These are phyloP conservation scores for Trinorchestia longiramus DNA, from an alignment of 1,140 invertebrate species.

Conservation along the genomic window DNA sequence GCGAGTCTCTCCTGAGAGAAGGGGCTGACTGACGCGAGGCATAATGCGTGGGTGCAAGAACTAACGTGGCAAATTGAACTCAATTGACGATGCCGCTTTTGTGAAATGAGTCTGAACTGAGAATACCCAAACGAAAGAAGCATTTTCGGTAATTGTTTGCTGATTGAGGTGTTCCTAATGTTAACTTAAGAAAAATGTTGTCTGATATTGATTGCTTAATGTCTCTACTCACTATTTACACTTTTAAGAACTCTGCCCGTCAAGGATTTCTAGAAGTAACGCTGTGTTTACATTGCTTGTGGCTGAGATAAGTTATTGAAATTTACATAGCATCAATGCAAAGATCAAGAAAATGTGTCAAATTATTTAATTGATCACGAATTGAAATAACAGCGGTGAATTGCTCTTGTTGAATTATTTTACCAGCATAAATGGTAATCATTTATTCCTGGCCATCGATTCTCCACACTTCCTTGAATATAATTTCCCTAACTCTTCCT, in stretches of 20 bases:
- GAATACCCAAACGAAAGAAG: background rate
- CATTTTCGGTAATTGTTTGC: background rate
- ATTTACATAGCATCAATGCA: background rate
- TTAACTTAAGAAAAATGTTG: background rate
- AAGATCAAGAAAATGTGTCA: background rate
- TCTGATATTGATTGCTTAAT: background rate
- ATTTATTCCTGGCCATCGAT: background rate
- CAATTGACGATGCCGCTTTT: background rate
- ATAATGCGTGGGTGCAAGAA: background rate
- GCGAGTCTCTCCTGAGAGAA: background rate
- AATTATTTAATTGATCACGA: background rate
- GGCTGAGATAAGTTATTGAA: background rate
- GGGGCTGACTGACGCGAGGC: background rate
- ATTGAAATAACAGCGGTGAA: background rate
- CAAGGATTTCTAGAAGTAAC: background rate
- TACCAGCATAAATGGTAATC: background rate
- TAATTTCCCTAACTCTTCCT: background rate
- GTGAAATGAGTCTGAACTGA: background rate
- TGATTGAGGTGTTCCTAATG: background rate
- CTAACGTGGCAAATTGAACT: background rate
- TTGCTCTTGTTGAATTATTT: background rate
- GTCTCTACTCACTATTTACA: background rate
- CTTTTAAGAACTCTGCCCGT: background rate
- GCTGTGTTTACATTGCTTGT: background rate
- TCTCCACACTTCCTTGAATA: background rate